Evolutionary conservation across 2,888 invertebrate species (phyloP), one percentile per base, ranked within the genome.

Genomic region (Tenthredo notha): DNA sequence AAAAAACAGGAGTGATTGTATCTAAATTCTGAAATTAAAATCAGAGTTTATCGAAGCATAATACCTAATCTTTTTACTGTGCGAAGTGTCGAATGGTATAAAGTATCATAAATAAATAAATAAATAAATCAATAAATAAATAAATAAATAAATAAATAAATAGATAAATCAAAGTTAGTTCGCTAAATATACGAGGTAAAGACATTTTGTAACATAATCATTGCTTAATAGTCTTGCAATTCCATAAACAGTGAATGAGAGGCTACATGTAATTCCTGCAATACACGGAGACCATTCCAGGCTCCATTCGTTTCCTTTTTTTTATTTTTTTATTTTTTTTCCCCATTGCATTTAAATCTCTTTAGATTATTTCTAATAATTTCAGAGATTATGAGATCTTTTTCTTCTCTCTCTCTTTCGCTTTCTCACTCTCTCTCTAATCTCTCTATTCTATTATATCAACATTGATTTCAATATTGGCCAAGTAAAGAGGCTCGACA

Each of bases 151-250:
- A 25, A 43, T 29, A 43, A 25, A 65, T 82, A 7, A 82, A 25
- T 25, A 25, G 10, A 29, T 61, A 12, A 77, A 47, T 83, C 47
- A 70, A 83, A 70, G 83, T 29, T 67, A 83, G 80, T 50, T 37
- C 9, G 25, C 40, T 58, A 80, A 80, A 61, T 37, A 33, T 67
- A 67, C 43, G 40, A 61, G 37, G n/a, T 37, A 25, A 74, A 43
- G 83, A 67, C 15, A 83, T 83, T 83, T 83, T 83, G 67, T 83
- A 70, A 50, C 9, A 74, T 40, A 83, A 29, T 83, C 65, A 83
- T 83, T 61, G 21, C 61, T 40, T 18, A 83, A 33, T 50, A 43
- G 33, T 70, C 21, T 67, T 65, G 67, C 50, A 40, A 33, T 83
- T 83, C n/a, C 25, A 29, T 67, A 29, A 43, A 67, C 47, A 83